phyloP scores from a whole-genome alignment of 2,888 invertebrate genomes.

The Apotomis capreana region DNA sequence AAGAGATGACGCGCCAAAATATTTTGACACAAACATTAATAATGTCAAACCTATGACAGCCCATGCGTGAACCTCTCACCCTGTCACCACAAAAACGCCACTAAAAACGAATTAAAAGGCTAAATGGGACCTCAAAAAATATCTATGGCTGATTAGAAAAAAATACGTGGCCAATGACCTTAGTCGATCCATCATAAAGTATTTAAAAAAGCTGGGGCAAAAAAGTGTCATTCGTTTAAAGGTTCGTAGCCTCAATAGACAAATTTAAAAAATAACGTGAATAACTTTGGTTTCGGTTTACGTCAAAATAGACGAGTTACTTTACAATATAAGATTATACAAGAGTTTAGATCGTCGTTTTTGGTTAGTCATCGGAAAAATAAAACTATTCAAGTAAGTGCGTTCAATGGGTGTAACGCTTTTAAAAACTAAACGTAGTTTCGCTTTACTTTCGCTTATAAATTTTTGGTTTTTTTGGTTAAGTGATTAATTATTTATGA shows the following conservation, averaged over 20 bases:
- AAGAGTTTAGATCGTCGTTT: background rate
- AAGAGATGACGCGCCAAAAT: conserved; percentile 22
- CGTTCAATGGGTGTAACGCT: too few species aligned
- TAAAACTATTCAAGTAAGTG: too few species aligned
- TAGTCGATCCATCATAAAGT: conserved; percentile 36
- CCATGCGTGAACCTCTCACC: conserved; percentile 37
- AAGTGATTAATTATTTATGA: too few species aligned
- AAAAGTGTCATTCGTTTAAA: conserved; percentile 37
- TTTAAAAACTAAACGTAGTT: too few species aligned
- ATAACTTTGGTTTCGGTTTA: conserved; percentile 4
- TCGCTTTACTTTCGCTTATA: too few species aligned
- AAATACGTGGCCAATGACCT: conserved; percentile 40
- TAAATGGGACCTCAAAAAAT: conserved; percentile 35
- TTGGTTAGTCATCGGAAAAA: background rate
- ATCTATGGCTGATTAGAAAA: conserved; percentile 24
- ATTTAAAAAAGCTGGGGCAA: conserved; percentile 38
- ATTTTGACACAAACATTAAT: conserved; percentile 41
- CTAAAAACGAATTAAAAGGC: conserved; percentile 31
- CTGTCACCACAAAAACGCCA: conserved; percentile 27
- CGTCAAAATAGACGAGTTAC: conserved; percentile 29
- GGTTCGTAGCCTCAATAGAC: background rate
- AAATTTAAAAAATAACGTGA: conserved; percentile 2
- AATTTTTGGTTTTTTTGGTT: too few species aligned
- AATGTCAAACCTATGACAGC: conserved; percentile 37
- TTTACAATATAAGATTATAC: conserved; percentile 24